Conservation (phyloP, 1,140 invertebrate genomes). For the Panulirus ornatus region DNA sequence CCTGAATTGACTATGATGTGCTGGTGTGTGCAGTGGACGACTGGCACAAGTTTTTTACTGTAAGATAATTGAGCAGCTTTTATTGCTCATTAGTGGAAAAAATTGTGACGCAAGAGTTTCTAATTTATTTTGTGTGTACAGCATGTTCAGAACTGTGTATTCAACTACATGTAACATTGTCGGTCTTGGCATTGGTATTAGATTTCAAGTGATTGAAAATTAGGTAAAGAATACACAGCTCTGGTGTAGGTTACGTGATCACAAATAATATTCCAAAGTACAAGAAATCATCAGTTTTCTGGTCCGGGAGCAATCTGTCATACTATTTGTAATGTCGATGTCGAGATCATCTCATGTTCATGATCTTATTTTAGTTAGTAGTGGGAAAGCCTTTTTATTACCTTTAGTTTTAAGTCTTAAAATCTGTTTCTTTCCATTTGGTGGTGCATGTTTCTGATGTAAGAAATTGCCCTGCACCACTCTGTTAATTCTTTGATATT, state of each 20-base stretch:
- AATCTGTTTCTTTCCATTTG: slow-evolving; percentile 52
- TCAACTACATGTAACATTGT: too few species aligned
- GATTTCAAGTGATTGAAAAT: background rate
- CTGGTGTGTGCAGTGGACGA: slow-evolving; percentile 53
- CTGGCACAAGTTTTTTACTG: slow-evolving; percentile 67
- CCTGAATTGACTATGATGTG: slow-evolving; percentile 62
- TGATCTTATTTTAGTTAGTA: slow-evolving; percentile 70
- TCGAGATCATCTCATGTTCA: slow-evolving; percentile 67
- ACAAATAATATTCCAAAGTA: slow-evolving; percentile 74
- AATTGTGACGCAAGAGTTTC: slow-evolving; percentile 62
- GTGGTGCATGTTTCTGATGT: slow-evolving; percentile 40
- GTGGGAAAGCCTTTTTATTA: slow-evolving; percentile 62
- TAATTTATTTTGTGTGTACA: slow-evolving; percentile 72
- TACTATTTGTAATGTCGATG: slow-evolving; percentile 68
- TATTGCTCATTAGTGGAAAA: slow-evolving; percentile 61
- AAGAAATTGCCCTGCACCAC: slow-evolving; percentile 37
- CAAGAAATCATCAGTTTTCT: slow-evolving; percentile 70
- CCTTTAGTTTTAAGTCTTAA: slow-evolving; percentile 68
- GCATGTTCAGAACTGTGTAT: slow-evolving; percentile 71
- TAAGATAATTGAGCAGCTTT: slow-evolving; percentile 57
- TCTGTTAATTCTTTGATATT: slow-evolving; percentile 50
- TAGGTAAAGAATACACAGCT: slow-evolving; percentile 57
- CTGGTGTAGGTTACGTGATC: slow-evolving; percentile 72
- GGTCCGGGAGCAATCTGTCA: slow-evolving; percentile 66
- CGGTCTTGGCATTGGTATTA: too few species aligned